Evolutionary conservation across 2,797 vertebrate species (phyloP), one percentile per base, ranked within the genome.

Genomic region (Gobio occitaniae): DNA sequence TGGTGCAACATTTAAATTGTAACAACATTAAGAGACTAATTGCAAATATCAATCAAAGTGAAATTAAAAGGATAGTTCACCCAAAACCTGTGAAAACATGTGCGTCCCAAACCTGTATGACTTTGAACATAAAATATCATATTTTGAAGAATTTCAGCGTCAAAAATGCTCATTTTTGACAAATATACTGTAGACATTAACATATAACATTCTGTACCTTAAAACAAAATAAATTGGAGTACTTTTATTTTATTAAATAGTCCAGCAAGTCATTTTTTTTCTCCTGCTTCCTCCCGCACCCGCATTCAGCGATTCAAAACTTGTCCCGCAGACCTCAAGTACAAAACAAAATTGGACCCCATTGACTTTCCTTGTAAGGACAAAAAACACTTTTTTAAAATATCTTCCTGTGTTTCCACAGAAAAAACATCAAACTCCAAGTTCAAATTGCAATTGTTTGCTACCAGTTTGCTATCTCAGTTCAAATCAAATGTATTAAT

Each of bases 371-470:
- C 25, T 1, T 9, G 36, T 25, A 8, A 61, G 21, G 54, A 17
- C 17, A 59, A 77, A 59, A 56, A 77, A 59, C 6, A 65, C 17
- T 21, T 76, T 76, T 75, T 56, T 76, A 36, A 76, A 32, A 76
- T 75, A 75, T 11, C 72, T 76, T 61, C n/a, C 21, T 59, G 21
- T 56, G 9, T 59, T n/a, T 59, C 56, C 21, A n/a, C 19, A 56
- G 19, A 56, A 29, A 6, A 72, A 48, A 47, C 48, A 76, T 76
- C 6, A 19, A 52, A 12, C 4, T 19, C 36, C 11, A 75, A 21
- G 29, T 17, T 25, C 0, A 1, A 77, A 59, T 25, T 9, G 54
- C 7, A 44, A 16, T 25, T 32, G 25, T 74, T 54, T 54, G 48
- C 48, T 17, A 13, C 52, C 13, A 61, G 75, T 61, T 44, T 61